These are phyloP conservation scores for Mus spicilegus DNA, from an alignment of 2,113 vertebrate species.

Conservation along the genomic window DNA sequence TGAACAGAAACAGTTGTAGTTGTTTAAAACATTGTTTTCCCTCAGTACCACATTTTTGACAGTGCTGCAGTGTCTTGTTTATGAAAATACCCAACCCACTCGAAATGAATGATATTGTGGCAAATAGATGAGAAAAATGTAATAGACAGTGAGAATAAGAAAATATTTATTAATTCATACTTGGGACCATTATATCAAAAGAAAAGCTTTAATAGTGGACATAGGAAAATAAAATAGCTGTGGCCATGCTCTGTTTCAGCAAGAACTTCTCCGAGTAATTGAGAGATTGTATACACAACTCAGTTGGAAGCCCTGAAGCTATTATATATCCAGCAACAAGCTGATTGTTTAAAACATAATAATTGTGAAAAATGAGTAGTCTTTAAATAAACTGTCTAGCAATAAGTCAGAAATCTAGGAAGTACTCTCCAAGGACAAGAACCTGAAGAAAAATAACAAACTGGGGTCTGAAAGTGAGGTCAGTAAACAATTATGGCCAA, in stretches of 20 bases:
- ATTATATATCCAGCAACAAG: neutral
- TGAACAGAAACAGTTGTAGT: neutral
- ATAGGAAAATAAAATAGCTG: neutral
- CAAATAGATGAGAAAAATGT: neutral
- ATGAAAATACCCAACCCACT: neutral
- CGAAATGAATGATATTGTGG: neutral
- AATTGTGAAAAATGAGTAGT: neutral
- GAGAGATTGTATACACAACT: neutral
- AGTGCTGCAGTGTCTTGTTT: neutral
- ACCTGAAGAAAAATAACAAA: neutral
- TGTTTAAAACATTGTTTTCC: neutral
- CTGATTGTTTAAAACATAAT: too few species aligned
- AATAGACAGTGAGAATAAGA: neutral
- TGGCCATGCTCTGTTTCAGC: too few species aligned
- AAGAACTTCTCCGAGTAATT: neutral
- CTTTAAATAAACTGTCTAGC: too few species aligned
- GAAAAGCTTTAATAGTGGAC: neutral
- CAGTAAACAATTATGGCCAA: too few species aligned
- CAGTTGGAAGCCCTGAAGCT: neutral
- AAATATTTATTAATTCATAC: neutral
- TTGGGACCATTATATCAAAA: neutral
- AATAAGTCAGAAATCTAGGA: neutral
- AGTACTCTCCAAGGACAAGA: neutral
- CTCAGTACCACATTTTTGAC: too few species aligned
- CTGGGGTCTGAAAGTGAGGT: neutral